A percentile compares a stretch with the other conserved stretches of the same genome.
Conservation (phyloP, 2,797 vertebrate species). For the Labroides dimidiatus region DNA sequence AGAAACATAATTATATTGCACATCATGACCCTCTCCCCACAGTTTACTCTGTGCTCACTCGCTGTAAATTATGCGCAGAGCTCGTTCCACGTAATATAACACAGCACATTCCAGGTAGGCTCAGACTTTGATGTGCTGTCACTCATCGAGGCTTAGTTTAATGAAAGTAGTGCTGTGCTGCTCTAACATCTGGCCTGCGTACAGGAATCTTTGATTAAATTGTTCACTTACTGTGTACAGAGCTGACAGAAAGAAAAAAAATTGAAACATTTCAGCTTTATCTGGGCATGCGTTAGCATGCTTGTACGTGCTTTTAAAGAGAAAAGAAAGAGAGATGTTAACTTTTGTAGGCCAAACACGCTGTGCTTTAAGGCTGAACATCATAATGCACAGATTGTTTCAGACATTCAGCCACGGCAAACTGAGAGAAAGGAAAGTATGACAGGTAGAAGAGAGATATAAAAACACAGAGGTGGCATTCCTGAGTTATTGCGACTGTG, state of each 20-base stretch:
- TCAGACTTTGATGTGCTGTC: slow-evolving; percentile 12
- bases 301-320: neutral
- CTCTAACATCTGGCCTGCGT: slow-evolving; percentile 56
- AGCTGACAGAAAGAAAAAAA: slow-evolving; percentile 14
- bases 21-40: slow-evolving; percentile 1
- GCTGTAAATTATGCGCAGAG: neutral
- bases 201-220: slow-evolving; percentile 35
- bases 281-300: neutral
- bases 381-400: slow-evolving; percentile 4
- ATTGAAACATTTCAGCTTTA: slow-evolving; percentile 15
- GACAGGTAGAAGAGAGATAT: slow-evolving; percentile 30
- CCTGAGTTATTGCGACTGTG: slow-evolving; percentile 42
- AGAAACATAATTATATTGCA: neutral
- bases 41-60: neutral
- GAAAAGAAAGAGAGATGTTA: too few relatives aligned
- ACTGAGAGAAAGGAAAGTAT: neutral
- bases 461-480: slow-evolving; percentile 27
- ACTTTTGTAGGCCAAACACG: neutral
- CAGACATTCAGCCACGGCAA: slow-evolving; percentile 17
- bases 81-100: slow-evolving; percentile 3
- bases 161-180: slow-evolving; percentile 31
- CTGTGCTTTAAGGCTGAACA: slow-evolving; percentile 5
- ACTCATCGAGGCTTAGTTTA: slow-evolving; percentile 47
- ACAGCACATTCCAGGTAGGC: slow-evolving; percentile 7
- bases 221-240: slow-evolving; percentile 28